Evolutionary conservation across 2,113 vertebrate species (phyloP).

Genomic region (Pteruthius melanotis): DNA sequence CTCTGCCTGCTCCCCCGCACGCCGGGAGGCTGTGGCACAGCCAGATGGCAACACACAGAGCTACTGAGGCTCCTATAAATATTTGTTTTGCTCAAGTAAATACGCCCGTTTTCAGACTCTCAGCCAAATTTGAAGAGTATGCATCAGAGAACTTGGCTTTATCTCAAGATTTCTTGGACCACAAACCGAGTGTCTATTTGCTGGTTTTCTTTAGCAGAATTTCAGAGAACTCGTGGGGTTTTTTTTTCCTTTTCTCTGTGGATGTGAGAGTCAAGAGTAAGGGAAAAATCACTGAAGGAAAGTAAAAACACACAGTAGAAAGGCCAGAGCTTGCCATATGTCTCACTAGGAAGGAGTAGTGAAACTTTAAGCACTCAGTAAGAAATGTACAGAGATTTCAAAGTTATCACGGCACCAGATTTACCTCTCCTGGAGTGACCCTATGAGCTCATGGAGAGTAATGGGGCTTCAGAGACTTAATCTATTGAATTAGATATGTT

Average conservation of each 20-base stretch:
- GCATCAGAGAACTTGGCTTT: neutral
- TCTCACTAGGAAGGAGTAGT: neutral
- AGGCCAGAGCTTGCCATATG: neutral
- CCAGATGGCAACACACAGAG: neutral
- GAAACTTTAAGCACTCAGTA: neutral
- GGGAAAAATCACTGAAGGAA: neutral
- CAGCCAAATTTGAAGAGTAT: neutral
- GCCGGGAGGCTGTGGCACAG: fast-evolving
- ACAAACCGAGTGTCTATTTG: no score
- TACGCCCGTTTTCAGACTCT: neutral
- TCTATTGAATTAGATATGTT: neutral
- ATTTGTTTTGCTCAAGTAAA: neutral
- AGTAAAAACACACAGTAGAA: neutral
- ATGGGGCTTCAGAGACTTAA: neutral
- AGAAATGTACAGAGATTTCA: neutral
- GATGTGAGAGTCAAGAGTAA: neutral
- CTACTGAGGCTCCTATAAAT: neutral
- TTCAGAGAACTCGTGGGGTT: fast-evolving
- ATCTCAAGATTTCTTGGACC: neutral
- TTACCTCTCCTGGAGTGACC: neutral
- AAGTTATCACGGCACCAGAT: neutral
- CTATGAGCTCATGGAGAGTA: neutral
- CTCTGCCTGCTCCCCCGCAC: neutral
- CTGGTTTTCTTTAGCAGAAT: neutral
- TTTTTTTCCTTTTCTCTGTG: no score